These are phyloP conservation scores for Orestias chungarensis DNA, from an alignment of 2,797 vertebrate species.

Conservation along the genomic window DNA sequence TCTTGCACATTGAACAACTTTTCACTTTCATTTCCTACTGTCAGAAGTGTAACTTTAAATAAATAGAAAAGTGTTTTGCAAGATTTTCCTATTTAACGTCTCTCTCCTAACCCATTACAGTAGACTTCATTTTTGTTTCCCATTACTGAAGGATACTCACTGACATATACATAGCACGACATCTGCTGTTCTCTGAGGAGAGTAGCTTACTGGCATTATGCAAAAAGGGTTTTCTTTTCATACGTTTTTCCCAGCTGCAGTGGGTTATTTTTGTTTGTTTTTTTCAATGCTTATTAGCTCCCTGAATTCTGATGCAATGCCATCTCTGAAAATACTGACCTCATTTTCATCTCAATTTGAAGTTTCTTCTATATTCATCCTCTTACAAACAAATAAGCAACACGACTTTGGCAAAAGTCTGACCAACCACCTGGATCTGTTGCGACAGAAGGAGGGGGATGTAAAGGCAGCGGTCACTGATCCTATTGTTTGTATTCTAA, in stretches of 20 bases:
- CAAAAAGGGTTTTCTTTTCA: constrained; percentile 65
- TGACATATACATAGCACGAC: constrained; percentile 63
- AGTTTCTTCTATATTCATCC: constrained; percentile 65
- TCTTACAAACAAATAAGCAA: constrained; percentile 50
- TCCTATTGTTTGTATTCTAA: constrained; percentile 72
- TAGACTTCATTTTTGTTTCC: constrained; percentile 50
- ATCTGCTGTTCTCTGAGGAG: constrained; percentile 75
- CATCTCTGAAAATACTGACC: constrained; percentile 74
- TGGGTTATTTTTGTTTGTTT: constrained; percentile 73
- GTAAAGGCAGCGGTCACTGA: constrained; percentile 51
- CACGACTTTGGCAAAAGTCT: constrained; percentile 34
- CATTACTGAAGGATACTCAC: constrained; percentile 25
- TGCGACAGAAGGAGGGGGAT: constrained; percentile 32
- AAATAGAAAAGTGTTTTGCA: constrained; percentile 47
- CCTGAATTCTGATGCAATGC: constrained; percentile 53
- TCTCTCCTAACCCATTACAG: constrained; percentile 54
- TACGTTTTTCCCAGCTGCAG: constrained; percentile 72
- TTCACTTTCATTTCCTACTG: constrained; percentile 25
- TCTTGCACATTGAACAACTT: constrained; percentile 25
- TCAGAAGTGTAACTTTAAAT: constrained; percentile 43
- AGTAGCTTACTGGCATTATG: constrained; percentile 63
- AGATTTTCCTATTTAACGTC: constrained; percentile 45
- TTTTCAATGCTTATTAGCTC: constrained; percentile 46
- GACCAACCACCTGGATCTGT: constrained; percentile 51
- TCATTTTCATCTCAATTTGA: constrained; percentile 65